Evolutionary conservation across 2,797 vertebrate species (phyloP).

Genomic region (Bovichtus diacanthus): DNA sequence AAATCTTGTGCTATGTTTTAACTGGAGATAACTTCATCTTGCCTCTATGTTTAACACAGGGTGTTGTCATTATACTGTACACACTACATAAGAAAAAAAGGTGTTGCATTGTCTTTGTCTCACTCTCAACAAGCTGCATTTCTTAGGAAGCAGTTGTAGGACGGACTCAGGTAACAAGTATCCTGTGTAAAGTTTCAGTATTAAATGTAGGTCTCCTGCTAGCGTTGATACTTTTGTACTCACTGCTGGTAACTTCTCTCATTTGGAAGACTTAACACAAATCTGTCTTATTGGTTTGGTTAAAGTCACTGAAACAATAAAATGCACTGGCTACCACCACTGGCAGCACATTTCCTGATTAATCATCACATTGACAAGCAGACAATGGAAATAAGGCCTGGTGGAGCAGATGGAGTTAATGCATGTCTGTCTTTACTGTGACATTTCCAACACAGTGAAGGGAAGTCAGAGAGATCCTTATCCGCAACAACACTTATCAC

Average conservation of each 20-base stretch:
- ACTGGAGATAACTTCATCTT: too few relatives aligned
- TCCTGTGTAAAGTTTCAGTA: neutral
- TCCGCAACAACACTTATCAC: conserved; percentile 40
- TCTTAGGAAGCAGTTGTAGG: neutral
- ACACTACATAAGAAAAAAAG: neutral
- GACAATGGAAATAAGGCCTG: conserved; percentile 34
- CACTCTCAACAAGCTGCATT: neutral
- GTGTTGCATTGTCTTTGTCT: neutral
- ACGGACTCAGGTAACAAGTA: neutral
- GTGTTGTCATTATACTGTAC: too few relatives aligned
- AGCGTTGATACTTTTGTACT: neutral
- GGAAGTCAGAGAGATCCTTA: conserved; percentile 46
- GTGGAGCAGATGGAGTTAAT: conserved; percentile 25
- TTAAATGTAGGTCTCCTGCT: neutral
- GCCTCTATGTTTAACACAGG: too few relatives aligned
- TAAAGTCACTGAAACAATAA: neutral
- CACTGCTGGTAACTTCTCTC: neutral
- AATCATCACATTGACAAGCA: conserved; percentile 25
- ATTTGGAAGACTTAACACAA: neutral
- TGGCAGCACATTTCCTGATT: conserved; percentile 14
- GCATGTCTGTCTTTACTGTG: conserved; percentile 26
- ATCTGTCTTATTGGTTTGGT: neutral
- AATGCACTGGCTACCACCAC: neutral
- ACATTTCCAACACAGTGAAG: conserved; percentile 42
- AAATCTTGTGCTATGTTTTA: too few relatives aligned